Conservation (phyloP, 2,113 vertebrate genomes). For the Mesembrinibis cayennensis region DNA sequence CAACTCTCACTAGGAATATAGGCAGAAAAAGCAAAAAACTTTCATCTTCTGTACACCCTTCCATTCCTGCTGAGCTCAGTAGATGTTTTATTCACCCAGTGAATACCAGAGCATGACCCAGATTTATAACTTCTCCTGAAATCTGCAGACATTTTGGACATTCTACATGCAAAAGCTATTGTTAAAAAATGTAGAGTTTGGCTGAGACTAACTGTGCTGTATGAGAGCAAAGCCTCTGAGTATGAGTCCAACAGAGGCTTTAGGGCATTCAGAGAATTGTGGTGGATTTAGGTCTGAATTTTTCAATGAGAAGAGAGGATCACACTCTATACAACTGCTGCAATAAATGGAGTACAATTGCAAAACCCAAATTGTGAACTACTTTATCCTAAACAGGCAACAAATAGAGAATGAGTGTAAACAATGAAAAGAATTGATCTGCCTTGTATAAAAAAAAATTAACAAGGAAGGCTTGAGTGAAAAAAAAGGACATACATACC, state of each 20-base stretch:
- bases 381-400: neutral
- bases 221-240: neutral
- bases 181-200: neutral
- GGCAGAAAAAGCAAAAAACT: neutral
- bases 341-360: neutral
- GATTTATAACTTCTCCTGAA: neutral
- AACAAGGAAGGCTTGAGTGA: neutral
- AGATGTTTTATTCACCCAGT: neutral
- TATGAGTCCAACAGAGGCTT: neutral
- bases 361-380: neutral
- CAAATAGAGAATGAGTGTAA: neutral
- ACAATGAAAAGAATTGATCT: neutral
- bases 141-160: neutral
- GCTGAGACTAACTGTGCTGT: neutral
- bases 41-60: neutral
- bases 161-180: neutral
- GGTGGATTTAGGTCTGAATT: neutral
- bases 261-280: neutral
- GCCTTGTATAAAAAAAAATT: neutral
- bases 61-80: neutral
- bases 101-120: neutral
- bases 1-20: neutral
- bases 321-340: neutral
- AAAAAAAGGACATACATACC: neutral
- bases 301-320: neutral